Conservation (phyloP, 2,113 vertebrate genomes). For the Rhinolophus sinicus region DNA sequence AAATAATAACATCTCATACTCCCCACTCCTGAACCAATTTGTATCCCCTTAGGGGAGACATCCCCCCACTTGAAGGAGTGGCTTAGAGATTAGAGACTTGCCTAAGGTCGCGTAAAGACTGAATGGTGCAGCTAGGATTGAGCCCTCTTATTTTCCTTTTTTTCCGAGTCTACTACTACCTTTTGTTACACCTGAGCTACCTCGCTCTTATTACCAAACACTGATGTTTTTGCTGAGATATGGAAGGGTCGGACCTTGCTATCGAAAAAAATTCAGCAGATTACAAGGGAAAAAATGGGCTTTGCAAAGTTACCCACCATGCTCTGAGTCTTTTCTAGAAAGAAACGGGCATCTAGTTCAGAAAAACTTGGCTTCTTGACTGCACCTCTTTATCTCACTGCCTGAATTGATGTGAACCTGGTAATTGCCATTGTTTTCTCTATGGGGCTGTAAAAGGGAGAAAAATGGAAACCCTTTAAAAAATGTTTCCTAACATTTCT, state of each 20-base stretch:
- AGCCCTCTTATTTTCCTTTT: background rate
- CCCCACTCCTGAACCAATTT: background rate
- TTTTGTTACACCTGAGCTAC: background rate
- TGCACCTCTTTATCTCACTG: background rate
- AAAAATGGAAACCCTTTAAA: background rate
- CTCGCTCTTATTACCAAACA: background rate
- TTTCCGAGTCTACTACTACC: background rate
- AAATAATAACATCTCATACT: background rate
- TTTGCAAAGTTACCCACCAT: background rate
- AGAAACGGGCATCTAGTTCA: background rate
- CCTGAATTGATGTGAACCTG: background rate
- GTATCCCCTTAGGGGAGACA: background rate
- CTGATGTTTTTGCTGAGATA: background rate
- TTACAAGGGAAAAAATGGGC: background rate
- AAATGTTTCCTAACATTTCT: slow-evolving; percentile 20
- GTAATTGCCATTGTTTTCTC: background rate
- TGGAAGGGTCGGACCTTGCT: background rate
- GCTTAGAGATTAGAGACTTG: background rate
- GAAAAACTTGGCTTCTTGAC: background rate
- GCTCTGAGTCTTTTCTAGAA: background rate
- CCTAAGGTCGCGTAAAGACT: background rate
- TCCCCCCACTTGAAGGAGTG: background rate
- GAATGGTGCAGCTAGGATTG: background rate
- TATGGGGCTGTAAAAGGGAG: background rate
- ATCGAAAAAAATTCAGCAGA: background rate